A percentile compares a stretch with the other conserved stretches of the same genome.
These are phyloP conservation scores for Hydropotes inermis DNA, from an alignment of 2,113 vertebrate species.

Conservation along the genomic window DNA sequence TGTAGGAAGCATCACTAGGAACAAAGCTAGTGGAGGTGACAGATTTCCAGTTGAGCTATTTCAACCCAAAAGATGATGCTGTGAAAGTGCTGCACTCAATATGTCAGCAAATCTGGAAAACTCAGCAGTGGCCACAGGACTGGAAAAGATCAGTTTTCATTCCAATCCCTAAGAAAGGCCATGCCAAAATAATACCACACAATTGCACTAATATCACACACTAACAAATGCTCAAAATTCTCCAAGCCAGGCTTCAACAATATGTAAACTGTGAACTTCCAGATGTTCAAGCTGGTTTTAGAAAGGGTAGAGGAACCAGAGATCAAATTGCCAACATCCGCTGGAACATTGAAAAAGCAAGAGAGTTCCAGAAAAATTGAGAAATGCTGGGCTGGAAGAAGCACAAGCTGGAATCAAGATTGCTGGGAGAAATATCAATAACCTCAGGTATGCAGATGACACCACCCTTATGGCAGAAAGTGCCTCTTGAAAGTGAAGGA, in stretches of 20 bases:
- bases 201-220: neutral
- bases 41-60: neutral
- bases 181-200: neutral
- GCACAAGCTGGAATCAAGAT: too few relatives aligned
- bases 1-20: neutral
- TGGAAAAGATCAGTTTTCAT: neutral
- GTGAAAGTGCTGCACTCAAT: neutral
- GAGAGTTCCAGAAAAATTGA: too few relatives aligned
- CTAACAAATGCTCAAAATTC: neutral
- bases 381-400: too few relatives aligned
- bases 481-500: too few relatives aligned
- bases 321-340: too few relatives aligned
- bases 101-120: neutral
- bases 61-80: neutral
- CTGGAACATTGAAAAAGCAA: too few relatives aligned
- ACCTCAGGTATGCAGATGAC: too few relatives aligned
- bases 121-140: neutral
- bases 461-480: too few relatives aligned
- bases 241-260: neutral
- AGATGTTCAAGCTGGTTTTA: neutral
- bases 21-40: neutral
- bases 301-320: too few relatives aligned
- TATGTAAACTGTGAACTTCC: neutral
- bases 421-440: too few relatives aligned
- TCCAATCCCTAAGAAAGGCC: neutral